These are phyloP conservation scores for Ophioninae sp. DNA, from an alignment of 2,888 invertebrate species.

Conservation along the genomic window DNA sequence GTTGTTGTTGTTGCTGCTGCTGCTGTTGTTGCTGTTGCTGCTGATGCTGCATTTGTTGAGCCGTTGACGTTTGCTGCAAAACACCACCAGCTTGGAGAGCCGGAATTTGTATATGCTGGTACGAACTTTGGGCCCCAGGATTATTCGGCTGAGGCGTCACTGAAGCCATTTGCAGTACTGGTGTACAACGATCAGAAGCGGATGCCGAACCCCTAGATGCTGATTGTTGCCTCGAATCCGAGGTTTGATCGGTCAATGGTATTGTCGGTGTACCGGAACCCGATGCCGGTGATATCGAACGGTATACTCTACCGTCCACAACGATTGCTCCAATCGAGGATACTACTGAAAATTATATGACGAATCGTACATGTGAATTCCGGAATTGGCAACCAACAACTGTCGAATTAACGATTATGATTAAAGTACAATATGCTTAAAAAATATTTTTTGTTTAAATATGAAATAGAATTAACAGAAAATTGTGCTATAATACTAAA, in stretches of 20 bases:
- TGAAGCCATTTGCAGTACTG: constrained; percentile 58
- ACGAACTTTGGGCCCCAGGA: constrained; percentile 62
- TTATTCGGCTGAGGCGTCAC: constrained; percentile 64
- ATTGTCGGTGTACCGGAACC: constrained; percentile 71
- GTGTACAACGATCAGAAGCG: constrained; percentile 63
- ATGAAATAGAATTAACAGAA: too few relatives aligned
- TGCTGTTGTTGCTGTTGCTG: constrained; percentile 72
- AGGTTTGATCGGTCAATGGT: constrained; percentile 71
- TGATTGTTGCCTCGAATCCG: constrained; percentile 79
- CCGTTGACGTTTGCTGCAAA: constrained; percentile 75
- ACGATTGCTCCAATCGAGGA: constrained; percentile 91
- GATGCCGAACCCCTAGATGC: constrained; percentile 63
- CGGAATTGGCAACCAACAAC: background rate
- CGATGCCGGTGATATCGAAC: constrained; percentile 78
- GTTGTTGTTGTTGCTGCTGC: constrained; percentile 76
- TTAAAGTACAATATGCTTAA: background rate
- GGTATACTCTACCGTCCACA: constrained; percentile 91
- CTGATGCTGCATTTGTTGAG: constrained; percentile 70
- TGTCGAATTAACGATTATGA: background rate
- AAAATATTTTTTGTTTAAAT: background rate
- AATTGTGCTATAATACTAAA: background rate
- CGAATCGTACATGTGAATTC: background rate
- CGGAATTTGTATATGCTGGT: constrained; percentile 64
- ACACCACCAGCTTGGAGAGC: constrained; percentile 50
- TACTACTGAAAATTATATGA: constrained; percentile 83